Conservation (phyloP, 2,113 vertebrate species). For the Stercorarius parasiticus region DNA sequence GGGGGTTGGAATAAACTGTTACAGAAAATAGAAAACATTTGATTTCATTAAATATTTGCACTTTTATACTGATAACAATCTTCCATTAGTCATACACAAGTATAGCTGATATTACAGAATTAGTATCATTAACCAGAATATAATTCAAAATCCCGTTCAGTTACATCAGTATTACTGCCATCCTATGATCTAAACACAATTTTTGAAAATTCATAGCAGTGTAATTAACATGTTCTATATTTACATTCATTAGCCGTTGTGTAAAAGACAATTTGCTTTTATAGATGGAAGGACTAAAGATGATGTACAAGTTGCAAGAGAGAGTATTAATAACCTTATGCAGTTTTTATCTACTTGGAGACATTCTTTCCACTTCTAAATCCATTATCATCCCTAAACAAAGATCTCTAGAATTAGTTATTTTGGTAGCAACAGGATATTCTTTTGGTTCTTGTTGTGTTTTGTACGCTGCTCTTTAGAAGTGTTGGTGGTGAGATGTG, state of each 20-base stretch:
- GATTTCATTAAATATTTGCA: background rate
- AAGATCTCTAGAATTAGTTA: background rate
- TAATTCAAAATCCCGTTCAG: background rate
- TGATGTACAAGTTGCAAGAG: background rate
- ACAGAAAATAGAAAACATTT: background rate
- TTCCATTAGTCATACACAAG: background rate
- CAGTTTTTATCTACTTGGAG: background rate
- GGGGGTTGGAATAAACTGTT: background rate
- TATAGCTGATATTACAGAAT: background rate
- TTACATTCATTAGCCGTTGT: background rate
- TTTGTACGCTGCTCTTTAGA: background rate
- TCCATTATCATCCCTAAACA: background rate
- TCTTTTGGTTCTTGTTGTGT: background rate
- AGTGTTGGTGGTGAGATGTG: background rate
- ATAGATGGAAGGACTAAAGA: background rate
- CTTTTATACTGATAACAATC: background rate
- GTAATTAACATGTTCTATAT: background rate
- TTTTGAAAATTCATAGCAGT: background rate
- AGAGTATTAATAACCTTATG: background rate
- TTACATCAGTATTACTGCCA: background rate
- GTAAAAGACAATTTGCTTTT: background rate
- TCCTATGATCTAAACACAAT: background rate
- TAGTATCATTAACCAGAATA: background rate
- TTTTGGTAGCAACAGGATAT: background rate
- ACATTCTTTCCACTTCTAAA: background rate